Evolutionary conservation across 23 tunicate species (phyloP).

Genomic region (Styela plicata): DNA sequence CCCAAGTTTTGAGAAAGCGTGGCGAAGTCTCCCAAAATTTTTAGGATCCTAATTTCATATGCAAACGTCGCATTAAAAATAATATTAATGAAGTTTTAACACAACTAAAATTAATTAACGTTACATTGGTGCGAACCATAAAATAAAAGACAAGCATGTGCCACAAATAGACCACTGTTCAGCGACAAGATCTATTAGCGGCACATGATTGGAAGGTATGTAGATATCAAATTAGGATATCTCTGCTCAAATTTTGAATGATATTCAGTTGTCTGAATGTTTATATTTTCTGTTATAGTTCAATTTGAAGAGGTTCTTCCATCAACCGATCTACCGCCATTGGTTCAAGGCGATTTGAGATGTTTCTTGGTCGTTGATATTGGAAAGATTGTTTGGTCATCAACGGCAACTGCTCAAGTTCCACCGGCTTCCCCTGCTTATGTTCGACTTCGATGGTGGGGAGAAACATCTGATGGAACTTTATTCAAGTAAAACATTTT

Average conservation of each 20-base stretch:
- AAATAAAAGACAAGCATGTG: too few species aligned
- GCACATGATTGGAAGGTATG: too few species aligned
- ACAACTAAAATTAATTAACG: too few species aligned
- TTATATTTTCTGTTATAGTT: constrained; percentile 36
- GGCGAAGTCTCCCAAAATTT: too few species aligned
- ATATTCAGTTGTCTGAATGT: neutral
- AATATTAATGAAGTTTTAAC: too few species aligned
- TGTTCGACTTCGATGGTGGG: constrained; percentile 94
- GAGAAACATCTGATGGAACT: constrained; percentile 92
- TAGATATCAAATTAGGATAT: neutral
- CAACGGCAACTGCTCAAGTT: constrained; percentile 37
- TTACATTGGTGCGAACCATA: too few species aligned
- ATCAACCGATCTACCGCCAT: constrained; percentile 86
- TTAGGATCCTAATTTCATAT: too few species aligned
- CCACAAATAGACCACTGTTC: too few species aligned
- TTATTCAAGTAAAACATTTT: constrained; percentile 52
- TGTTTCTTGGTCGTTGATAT: constrained; percentile 79
- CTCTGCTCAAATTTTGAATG: neutral
- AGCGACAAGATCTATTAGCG: too few species aligned
- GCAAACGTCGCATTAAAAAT: too few species aligned
- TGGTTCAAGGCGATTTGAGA: constrained; percentile 90
- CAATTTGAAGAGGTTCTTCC: constrained; percentile 70
- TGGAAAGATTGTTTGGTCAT: constrained; percentile 69
- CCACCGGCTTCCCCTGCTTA: constrained; percentile 83
- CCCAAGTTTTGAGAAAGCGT: too few species aligned